These are phyloP conservation scores for Sebastes nivosus DNA, from an alignment of 2,797 vertebrate species.

Conservation along the genomic window DNA sequence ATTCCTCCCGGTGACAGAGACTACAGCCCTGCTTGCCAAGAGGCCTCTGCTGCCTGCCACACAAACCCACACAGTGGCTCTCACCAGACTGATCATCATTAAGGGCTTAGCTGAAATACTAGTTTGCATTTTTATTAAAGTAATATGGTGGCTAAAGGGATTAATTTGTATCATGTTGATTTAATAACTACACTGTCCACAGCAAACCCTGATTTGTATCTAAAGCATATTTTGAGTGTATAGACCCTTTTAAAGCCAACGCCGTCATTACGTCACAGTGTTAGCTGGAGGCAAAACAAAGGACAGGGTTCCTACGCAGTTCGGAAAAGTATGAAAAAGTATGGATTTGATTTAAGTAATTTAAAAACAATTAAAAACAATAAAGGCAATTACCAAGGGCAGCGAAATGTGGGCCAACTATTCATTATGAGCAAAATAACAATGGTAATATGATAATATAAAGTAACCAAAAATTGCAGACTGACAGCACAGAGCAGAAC, in stretches of 20 bases:
- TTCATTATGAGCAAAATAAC: too few species aligned
- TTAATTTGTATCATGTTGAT: background rate
- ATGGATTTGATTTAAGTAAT: too few species aligned
- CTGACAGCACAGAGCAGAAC: too few species aligned
- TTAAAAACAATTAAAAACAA: too few species aligned
- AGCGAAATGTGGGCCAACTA: too few species aligned
- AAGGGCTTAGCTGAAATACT: background rate
- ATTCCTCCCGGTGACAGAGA: slow-evolving; percentile 41
- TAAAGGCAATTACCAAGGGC: too few species aligned
- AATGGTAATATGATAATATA: too few species aligned
- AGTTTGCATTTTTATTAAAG: background rate
- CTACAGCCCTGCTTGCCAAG: slow-evolving; percentile 38
- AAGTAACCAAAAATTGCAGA: too few species aligned
- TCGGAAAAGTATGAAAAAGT: too few species aligned
- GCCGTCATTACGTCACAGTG: background rate
- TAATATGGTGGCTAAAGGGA: background rate
- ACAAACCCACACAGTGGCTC: background rate
- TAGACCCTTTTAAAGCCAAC: background rate
- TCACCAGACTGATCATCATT: background rate
- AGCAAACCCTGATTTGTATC: background rate
- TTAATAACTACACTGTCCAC: background rate
- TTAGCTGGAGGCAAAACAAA: background rate
- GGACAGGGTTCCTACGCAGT: too few species aligned
- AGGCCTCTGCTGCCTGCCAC: slow-evolving; percentile 15
- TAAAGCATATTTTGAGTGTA: background rate